Evolutionary conservation across 2,888 invertebrate genomes (phyloP), one percentile per base, ranked within the genome.

Genomic region (Leptinotarsa haldemani): DNA sequence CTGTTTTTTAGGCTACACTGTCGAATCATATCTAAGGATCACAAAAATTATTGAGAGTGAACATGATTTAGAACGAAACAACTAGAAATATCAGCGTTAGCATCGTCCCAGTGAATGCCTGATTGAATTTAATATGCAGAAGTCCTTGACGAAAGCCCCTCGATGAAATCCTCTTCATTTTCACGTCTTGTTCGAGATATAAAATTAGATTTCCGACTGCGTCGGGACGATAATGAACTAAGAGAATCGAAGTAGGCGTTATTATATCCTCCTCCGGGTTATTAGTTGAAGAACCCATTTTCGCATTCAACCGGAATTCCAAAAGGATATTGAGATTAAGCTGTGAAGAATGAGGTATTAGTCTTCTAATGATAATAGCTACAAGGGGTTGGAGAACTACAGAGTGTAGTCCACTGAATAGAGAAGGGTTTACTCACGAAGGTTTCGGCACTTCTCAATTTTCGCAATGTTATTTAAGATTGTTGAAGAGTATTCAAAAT

Each of bases 231-330:
- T 68, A 68, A 68, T 56, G 47, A 56, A 68, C 13, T 18, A 20
- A 22, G 25, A 58, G 25, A 46, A 68, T 56, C 40, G 47, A 47
- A 68, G 56, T 68, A 25, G 67, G 67, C 67, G 67, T 67, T 67
- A 68, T 68, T 56, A 68, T 68, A 68, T 68, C 53, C 53, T 68
- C 53, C 53, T 40, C 53, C 15, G 18, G 40, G 67, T 53, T 52
- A 67, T 67, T 52, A 50, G 30, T 22, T 3, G 52, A 18, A 66
- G 30, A 66, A 20, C 40, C 25, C 61, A 40, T 30, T 40, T 40
- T 30, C 40, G 4, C 15, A 40, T 40, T 61, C 40, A n/a, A 30
- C 40, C 30, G 13, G 61, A 25, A 40, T 40, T 61, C 16, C 40
- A 40, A 61, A 40, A n/a, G n/a, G n/a, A 18, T 40, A 56, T 9